Evolutionary conservation across 2,888 invertebrate species (phyloP), one percentile per base, ranked within the genome.

Genomic region (Mythimna vitellina): DNA sequence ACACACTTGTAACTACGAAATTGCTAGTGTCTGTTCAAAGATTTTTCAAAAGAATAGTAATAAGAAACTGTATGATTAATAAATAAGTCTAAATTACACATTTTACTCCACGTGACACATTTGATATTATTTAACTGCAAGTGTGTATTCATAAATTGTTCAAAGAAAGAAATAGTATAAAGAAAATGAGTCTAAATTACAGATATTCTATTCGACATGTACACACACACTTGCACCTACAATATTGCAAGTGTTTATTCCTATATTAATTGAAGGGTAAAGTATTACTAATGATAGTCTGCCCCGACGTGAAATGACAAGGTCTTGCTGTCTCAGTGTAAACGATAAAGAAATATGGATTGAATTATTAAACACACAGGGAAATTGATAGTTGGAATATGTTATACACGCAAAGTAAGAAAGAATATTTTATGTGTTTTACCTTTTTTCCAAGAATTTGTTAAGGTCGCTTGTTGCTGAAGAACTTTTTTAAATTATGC

Each of bases 321-420:
- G 17, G 57, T 4, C 20, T 20, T 20, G 20, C 20, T 14, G 49
- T 8, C 4, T 42, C 17, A 22, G 51, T 14, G 42, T 38, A 35
- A 66, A 35, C 20, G 12, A 17, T 10, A 67, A 66, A 60, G 71
- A 70, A 67, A 67, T 20, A 72, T 29, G n/a, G n/a, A 56, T 17
- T 70, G 73, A 76, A 82, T 80, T 63, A 77, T 76, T 78, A 67
- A 83, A 63, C 29, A 10, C 5, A 62, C 20, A 17, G 20, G 54
- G 14, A 62, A 70, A 67, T 68, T 73, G 63, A 73, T 81, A 73
- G n/a, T 17, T 64, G 35, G 57, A 65, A 66, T 67, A 49, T 64
- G 64, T 71, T 32, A 60, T 72, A 14, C 46, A 22, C 56, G 72
- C 35, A 56, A 73, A 35, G 68, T 60, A 69, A 70, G 66, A 66